Evolutionary conservation across 2,888 invertebrate species (phyloP).

Genomic region (Serrognathus titanus): DNA sequence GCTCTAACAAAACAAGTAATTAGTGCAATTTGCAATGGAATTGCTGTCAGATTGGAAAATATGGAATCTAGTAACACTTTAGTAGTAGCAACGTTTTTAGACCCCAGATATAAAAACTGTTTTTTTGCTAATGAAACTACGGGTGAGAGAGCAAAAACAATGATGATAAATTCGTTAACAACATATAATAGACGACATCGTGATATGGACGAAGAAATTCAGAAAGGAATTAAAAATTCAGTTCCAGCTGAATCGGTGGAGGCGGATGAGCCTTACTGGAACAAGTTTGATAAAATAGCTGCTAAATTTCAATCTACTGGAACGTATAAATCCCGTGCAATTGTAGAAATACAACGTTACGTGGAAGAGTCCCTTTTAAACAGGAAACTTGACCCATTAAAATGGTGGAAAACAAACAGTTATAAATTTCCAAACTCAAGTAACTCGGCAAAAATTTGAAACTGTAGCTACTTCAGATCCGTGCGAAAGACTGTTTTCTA

Average conservation of each 20-base stretch:
- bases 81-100: constrained; percentile 21
- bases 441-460: constrained; percentile 17
- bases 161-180: not conserved
- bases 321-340: constrained; percentile 8
- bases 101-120: constrained; percentile 22
- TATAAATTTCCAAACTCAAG: constrained; percentile 1
- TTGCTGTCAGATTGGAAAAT: constrained; percentile 16
- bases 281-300: constrained; percentile 1
- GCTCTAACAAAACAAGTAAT: no score
- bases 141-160: not conserved
- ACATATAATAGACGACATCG: not conserved
- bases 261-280: constrained; percentile 4
- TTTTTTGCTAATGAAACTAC: constrained; percentile 1
- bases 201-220: no score
- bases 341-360: constrained; percentile 19
- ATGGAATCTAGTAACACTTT: constrained; percentile 22
- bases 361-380: constrained; percentile 11
- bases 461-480: constrained; percentile 20
- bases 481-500: constrained; percentile 21
- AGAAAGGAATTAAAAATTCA: no score
- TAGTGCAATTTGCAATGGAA: constrained; percentile 3
- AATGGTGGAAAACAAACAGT: constrained; percentile 9
- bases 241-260: not conserved
- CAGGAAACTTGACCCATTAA: constrained; percentile 10
- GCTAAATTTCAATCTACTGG: not conserved